phyloP scores from a whole-genome alignment of 2,113 vertebrate species.

The Cygnus atratus region DNA sequence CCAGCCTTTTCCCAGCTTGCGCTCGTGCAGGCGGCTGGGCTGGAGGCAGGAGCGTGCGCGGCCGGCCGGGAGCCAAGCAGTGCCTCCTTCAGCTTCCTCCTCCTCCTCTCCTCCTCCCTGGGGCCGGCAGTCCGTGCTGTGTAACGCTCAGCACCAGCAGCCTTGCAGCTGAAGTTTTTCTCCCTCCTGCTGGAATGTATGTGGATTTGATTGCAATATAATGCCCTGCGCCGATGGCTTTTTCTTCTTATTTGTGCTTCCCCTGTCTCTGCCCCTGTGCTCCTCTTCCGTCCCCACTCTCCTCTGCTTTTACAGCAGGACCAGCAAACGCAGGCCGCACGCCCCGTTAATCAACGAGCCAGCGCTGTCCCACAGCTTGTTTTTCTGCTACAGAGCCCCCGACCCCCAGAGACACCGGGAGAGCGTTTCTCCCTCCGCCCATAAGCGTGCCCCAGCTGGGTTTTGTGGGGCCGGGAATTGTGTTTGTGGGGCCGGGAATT shows the following conservation, averaged over 20 bases:
- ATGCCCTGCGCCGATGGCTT: not conserved
- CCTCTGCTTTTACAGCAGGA: not conserved
- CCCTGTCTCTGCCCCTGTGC: not conserved
- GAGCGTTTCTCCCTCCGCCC: not conserved
- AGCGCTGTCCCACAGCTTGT: not conserved
- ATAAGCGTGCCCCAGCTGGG: too few relatives aligned
- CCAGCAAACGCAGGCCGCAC: not conserved
- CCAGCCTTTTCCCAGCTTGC: constrained; percentile 42
- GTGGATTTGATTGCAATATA: not conserved
- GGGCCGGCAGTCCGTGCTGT: too few relatives aligned
- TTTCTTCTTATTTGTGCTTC: not conserved
- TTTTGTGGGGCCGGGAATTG: too few relatives aligned
- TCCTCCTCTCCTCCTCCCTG: not conserved
- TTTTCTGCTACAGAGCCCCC: not conserved
- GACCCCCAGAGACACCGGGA: not conserved
- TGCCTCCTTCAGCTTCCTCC: constrained; percentile 17
- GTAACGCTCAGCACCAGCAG: not conserved
- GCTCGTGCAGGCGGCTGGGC: not conserved
- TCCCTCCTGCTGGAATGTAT: not conserved
- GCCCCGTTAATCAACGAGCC: not conserved
- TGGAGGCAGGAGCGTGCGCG: constrained; percentile 36
- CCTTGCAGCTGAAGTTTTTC: not conserved
- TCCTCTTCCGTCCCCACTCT: not conserved
- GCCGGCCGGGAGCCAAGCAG: not conserved
- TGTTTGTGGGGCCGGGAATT: too few relatives aligned